A percentile compares a stretch with the other conserved stretches of the same genome.
Conservation (phyloP, 2,797 vertebrate genomes). For the Rhincodon typus region DNA sequence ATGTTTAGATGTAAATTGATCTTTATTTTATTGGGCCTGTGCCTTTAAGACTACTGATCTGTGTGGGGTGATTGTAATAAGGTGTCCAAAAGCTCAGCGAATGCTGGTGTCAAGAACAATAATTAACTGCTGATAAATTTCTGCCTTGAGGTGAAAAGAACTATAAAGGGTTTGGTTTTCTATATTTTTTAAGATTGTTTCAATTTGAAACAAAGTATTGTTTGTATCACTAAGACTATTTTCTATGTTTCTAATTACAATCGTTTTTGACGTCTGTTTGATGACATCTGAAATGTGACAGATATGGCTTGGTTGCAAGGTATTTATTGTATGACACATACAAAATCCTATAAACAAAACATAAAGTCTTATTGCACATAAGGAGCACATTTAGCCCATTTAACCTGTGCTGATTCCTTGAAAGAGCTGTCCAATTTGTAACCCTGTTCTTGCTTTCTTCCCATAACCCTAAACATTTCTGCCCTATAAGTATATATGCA, state of each 20-base stretch:
- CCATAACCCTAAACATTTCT: neutral
- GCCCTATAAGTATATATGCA: neutral
- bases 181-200: neutral
- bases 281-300: neutral
- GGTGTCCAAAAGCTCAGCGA: neutral
- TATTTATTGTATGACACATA: neutral
- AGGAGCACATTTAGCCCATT: neutral
- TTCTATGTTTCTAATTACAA: neutral
- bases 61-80: neutral
- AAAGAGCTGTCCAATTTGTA: neutral
- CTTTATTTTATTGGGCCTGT: neutral
- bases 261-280: neutral
- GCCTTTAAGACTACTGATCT: neutral
- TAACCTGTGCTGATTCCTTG: neutral
- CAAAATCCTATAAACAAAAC: neutral
- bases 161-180: neutral
- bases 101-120: neutral
- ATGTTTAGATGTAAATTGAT: neutral
- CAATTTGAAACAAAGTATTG: neutral
- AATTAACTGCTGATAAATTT: neutral
- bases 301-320: neutral
- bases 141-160: neutral
- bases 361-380: neutral
- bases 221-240: no score
- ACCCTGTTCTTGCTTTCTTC: neutral